Percentiles rank a stretch among this genome's conserved stretches.
phyloP scores from a whole-genome alignment of 2,113 vertebrate species.

The Dasyornis broadbenti region DNA sequence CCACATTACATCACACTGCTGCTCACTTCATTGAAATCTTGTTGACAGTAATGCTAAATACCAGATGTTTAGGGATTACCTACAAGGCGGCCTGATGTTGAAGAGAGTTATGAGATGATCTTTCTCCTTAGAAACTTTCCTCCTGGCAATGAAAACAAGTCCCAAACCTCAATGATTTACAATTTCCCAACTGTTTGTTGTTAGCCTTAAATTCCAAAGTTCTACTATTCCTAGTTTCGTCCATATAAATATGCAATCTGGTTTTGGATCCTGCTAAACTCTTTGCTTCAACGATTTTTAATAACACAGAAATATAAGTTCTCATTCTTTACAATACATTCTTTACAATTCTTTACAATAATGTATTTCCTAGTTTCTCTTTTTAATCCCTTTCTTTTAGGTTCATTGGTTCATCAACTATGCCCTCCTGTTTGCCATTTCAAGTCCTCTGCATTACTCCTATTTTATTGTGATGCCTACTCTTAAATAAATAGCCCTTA shows the following conservation, averaged over 20 bases:
- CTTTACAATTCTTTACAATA: not conserved
- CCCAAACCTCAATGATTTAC: not conserved
- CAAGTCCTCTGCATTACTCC: not conserved
- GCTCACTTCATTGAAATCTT: not conserved
- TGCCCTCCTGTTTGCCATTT: not conserved
- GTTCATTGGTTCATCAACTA: not conserved
- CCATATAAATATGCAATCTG: not conserved
- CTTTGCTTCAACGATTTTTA: not conserved
- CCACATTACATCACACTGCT: not conserved
- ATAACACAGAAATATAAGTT: not conserved
- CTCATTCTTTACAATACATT: not conserved
- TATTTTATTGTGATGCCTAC: not conserved
- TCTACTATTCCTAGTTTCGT: not conserved
- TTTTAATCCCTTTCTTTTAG: not conserved
- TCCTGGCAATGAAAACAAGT: not conserved
- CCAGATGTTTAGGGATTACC: not conserved
- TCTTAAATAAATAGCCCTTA: not conserved
- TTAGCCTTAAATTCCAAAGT: not conserved
- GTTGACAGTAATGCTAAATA: not conserved
- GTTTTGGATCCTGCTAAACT: not conserved
- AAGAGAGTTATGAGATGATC: not conserved
- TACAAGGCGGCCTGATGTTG: not conserved
- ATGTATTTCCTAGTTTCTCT: not conserved
- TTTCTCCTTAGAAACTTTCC: not conserved
- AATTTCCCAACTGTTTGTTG: not conserved